Percentiles rank a stretch among this genome's conserved stretches.
These are phyloP conservation scores for Rhinogobius similis DNA, from an alignment of 2,113 vertebrate genomes.

Conservation along the genomic window DNA sequence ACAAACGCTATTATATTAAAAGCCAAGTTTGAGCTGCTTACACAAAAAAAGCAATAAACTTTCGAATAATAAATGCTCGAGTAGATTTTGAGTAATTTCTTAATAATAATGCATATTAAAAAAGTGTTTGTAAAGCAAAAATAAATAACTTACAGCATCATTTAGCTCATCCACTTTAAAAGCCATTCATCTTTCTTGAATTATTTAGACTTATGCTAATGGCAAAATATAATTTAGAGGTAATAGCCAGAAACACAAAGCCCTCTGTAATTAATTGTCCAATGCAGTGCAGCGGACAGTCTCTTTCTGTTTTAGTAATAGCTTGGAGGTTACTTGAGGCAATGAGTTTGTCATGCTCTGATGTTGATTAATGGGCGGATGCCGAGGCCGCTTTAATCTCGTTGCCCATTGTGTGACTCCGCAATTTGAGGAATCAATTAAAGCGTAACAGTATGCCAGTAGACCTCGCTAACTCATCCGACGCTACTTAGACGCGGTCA, in stretches of 20 bases:
- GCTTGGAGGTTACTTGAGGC: conserved; percentile 45
- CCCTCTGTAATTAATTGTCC: conserved; percentile 34
- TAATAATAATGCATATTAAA: background rate
- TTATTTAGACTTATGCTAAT: conserved; percentile 15
- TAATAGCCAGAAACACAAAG: conserved; percentile 23
- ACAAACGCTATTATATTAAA: background rate
- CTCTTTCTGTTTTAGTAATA: conserved; percentile 38
- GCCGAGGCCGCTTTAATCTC: conserved; percentile 44
- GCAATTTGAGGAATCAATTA: conserved; percentile 67
- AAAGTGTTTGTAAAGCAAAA: conserved; percentile 12
- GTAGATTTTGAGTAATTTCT: background rate
- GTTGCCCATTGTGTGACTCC: conserved; percentile 50
- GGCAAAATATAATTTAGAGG: conserved; percentile 31
- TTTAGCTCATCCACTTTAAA: conserved; percentile 2
- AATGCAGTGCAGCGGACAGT: conserved; percentile 22
- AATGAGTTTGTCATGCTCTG: conserved; percentile 35
- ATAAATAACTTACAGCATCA: conserved; percentile 9
- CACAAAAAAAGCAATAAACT: no score
- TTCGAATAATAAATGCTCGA: background rate
- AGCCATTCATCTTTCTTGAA: conserved; percentile 2
- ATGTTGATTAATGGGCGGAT: conserved; percentile 60
- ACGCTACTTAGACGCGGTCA: conserved; percentile 45
- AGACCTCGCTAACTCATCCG: conserved; percentile 38
- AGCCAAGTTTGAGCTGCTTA: no score
- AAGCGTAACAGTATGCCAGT: conserved; percentile 63